A percentile compares a stretch with the other conserved stretches of the same genome.
Evolutionary conservation across 2,888 invertebrate species (phyloP).

Genomic region (Eupithecia abbreviata): DNA sequence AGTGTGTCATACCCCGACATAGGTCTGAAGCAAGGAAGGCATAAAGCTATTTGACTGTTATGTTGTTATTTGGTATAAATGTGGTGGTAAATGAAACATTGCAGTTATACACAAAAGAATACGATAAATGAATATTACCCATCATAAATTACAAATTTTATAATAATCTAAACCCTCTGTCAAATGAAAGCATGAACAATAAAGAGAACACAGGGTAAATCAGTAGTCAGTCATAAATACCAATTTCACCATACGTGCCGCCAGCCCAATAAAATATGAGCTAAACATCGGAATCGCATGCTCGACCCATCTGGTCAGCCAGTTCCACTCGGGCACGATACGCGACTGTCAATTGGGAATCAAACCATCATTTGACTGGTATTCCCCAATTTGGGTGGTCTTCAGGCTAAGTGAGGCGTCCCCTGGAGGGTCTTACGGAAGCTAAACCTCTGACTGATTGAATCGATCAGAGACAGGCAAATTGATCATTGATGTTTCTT

Average conservation of each 20-base stretch:
- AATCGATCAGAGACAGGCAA: conserved; percentile 7
- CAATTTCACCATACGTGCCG: neutral
- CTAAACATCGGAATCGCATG: conserved; percentile 25
- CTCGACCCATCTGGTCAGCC: conserved; percentile 22
- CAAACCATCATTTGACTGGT: conserved; percentile 8
- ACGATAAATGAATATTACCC: neutral
- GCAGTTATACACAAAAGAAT: neutral
- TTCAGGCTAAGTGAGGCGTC: conserved; percentile 18
- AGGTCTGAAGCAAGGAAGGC: too few species aligned
- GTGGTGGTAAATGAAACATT: too few species aligned
- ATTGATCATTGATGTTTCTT: neutral
- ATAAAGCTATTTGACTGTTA: too few species aligned
- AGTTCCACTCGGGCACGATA: conserved; percentile 17
- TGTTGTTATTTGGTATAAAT: too few species aligned
- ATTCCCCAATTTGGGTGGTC: conserved; percentile 29
- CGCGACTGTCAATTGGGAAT: conserved; percentile 9
- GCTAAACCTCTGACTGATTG: neutral
- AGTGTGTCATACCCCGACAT: too few species aligned
- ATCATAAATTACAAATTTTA: neutral
- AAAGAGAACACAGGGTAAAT: neutral
- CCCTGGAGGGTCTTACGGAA: conserved; percentile 10
- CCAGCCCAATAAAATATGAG: conserved; percentile 22
- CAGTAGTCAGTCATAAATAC: neutral
- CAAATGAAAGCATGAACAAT: neutral
- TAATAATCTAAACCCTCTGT: neutral